Evolutionary conservation across 2,113 vertebrate genomes (phyloP).

Genomic region (Girardinichthys multiradiatus): DNA sequence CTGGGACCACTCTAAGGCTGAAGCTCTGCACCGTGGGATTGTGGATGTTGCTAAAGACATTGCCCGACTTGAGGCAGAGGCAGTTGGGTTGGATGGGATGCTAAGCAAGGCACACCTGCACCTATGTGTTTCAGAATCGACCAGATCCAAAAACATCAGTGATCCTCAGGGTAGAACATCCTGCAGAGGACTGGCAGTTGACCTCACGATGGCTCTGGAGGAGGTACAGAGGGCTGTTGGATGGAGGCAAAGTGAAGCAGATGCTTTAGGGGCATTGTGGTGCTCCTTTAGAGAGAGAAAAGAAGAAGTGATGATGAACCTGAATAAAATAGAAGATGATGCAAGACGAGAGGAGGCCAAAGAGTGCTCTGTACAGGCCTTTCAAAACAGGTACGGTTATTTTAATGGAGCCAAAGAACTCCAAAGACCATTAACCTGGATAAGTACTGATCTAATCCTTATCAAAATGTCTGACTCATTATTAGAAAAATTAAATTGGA

Average conservation of each 20-base stretch:
- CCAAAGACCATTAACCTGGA: neutral
- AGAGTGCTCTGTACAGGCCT: constrained; percentile 85
- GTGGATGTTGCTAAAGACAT: constrained; percentile 74
- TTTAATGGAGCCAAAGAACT: neutral
- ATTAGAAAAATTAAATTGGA: neutral
- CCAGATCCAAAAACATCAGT: constrained; percentile 15
- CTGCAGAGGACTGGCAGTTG: constrained; percentile 85
- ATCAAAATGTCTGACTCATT: neutral
- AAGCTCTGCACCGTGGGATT: constrained; percentile 82
- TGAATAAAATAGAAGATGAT: constrained; percentile 88
- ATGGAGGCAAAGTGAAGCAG: constrained; percentile 93
- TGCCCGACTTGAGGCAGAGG: constrained; percentile 82
- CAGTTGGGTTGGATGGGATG: constrained; percentile 82
- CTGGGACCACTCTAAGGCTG: constrained; percentile 85
- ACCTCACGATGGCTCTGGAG: constrained; percentile 83
- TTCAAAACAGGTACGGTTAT: constrained; percentile 87
- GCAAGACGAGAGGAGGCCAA: constrained; percentile 78
- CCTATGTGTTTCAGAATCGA: constrained; percentile 72
- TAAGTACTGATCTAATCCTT: too few relatives aligned
- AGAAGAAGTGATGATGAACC: constrained; percentile 86
- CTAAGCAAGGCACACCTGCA: constrained; percentile 91
- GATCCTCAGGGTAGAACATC: constrained; percentile 80
- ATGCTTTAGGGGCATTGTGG: constrained; percentile 83
- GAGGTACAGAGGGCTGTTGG: constrained; percentile 88
- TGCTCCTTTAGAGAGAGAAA: constrained; percentile 86